These are phyloP conservation scores for Hemicentrotus pulcherrimus DNA, from an alignment of 35 echinoderm and acorn worm genomes.

Conservation along the genomic window DNA sequence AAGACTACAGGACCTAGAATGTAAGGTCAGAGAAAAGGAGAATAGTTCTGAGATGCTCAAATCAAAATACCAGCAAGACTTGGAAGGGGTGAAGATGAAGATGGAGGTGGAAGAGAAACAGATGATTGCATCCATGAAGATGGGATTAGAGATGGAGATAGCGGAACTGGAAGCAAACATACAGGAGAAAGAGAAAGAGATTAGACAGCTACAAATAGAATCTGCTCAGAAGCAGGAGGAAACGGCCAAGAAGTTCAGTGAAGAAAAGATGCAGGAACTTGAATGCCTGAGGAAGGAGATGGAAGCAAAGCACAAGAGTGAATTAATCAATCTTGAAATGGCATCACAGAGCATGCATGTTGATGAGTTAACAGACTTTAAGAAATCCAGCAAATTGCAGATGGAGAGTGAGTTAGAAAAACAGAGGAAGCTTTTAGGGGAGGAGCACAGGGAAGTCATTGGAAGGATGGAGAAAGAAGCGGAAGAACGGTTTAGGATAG, in stretches of 20 bases:
- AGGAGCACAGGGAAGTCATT: constrained; percentile 44
- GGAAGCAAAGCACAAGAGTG: constrained; percentile 51
- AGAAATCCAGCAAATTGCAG: constrained; percentile 61
- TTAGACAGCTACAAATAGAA: constrained; percentile 46
- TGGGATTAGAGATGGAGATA: constrained; percentile 72
- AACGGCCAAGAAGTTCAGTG: constrained; percentile 33
- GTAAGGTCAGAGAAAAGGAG: constrained; percentile 48
- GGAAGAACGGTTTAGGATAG: constrained; percentile 27
- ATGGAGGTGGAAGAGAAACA: constrained; percentile 61
- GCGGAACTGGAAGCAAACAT: constrained; percentile 69
- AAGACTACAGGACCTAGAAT: constrained; percentile 2
- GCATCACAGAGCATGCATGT: constrained; percentile 67
- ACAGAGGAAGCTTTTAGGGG: constrained; percentile 37
- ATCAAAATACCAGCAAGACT: constrained; percentile 58
- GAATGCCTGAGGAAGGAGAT: constrained; percentile 58
- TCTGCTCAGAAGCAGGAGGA: constrained; percentile 54
- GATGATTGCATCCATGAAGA: constrained; percentile 63
- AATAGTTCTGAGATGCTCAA: constrained; percentile 39
- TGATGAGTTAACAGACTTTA: constrained; percentile 70
- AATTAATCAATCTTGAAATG: constrained; percentile 50
- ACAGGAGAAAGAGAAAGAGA: constrained; percentile 64
- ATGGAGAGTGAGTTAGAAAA: constrained; percentile 63
- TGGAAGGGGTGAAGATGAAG: constrained; percentile 53
- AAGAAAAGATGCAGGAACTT: constrained; percentile 70
- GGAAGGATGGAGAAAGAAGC: constrained; percentile 6